Evolutionary conservation across 2,113 vertebrate species (phyloP), one percentile per base, ranked within the genome.

Genomic region (Elephas maximus): DNA sequence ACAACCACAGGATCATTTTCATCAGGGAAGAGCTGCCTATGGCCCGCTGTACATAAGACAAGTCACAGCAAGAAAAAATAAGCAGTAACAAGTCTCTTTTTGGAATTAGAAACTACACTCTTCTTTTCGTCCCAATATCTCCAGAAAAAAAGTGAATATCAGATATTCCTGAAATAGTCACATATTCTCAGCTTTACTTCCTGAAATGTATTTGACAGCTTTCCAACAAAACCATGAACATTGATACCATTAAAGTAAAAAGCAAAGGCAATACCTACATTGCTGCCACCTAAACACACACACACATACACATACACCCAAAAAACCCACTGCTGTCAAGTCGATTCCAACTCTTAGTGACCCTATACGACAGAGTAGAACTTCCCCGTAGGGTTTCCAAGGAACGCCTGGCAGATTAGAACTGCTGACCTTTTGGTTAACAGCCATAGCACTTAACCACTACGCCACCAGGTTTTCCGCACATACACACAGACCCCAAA

Each of bases 181-280:
- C 1, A 21, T 45, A 28, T 4, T 65, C 37, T 30, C 24, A 28
- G 5, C 5, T 21, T 65, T 67, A 67, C 3, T 79, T 90, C 80
- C 28, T 63, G 45, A 63, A 77, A 73, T 79, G 18, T 33, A 41
- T 48, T n/a, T 33, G 17, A 79, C 88, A 3, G 0, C 3, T 90
- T 51, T 80, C 5, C 24, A 76, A 23, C 7, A 23, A 90, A 67
- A 67, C 24, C 51, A 10, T 23, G 67, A 78, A 30, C 0, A 53
- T 5, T 76, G 37, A 1, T 44, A 60, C 51, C 41, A 69, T 67
- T 81, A 30, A 96, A 51, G 17, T 18, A 26, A 71, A 82, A 21
- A 1, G 2, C 0, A 41, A 51, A 8, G 8, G 6, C 17, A 24
- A 12, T 44, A 11, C 4, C 20, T 3, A n/a, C 6, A 28, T 67